Evolutionary conservation across 2,888 invertebrate genomes (phyloP).

Genomic region (Luperina nickerlii): DNA sequence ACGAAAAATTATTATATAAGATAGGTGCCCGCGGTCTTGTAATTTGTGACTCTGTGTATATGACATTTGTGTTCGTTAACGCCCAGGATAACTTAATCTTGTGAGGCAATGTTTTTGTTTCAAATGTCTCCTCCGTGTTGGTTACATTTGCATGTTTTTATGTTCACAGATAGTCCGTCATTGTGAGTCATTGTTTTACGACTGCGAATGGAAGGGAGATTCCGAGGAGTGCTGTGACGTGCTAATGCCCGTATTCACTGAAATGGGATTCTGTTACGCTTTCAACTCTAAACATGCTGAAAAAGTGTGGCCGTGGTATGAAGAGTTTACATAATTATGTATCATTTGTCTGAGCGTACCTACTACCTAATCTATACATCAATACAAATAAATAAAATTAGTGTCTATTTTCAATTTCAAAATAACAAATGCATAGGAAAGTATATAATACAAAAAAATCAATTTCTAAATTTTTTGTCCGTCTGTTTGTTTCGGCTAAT

Average conservation of each 20-base stretch:
- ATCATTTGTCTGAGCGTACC: background rate
- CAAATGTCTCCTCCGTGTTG: background rate
- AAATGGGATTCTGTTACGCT: slow-evolving; percentile 93
- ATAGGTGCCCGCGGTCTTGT: no score
- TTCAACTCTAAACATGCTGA: slow-evolving; percentile 92
- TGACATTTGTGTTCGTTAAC: background rate
- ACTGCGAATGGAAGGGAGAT: slow-evolving; percentile 93
- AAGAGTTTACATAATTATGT: background rate
- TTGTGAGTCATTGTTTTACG: slow-evolving; percentile 91
- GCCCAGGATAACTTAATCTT: background rate
- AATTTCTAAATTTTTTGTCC: background rate
- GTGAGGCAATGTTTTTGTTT: background rate
- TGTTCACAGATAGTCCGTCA: slow-evolving; percentile 88
- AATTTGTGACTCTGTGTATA: background rate
- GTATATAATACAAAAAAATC: background rate
- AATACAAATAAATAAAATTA: background rate
- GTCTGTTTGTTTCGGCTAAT: background rate
- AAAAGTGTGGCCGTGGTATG: slow-evolving; percentile 89
- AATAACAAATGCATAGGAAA: no score
- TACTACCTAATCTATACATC: no score
- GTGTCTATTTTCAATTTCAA: background rate
- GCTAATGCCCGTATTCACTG: slow-evolving; percentile 93
- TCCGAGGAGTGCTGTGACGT: slow-evolving; percentile 92
- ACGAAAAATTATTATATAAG: no score
- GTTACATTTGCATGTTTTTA: slow-evolving; percentile 3